These are phyloP conservation scores for Pelodiscus sinensis DNA, from an alignment of 2,113 vertebrate genomes.

Conservation along the genomic window DNA sequence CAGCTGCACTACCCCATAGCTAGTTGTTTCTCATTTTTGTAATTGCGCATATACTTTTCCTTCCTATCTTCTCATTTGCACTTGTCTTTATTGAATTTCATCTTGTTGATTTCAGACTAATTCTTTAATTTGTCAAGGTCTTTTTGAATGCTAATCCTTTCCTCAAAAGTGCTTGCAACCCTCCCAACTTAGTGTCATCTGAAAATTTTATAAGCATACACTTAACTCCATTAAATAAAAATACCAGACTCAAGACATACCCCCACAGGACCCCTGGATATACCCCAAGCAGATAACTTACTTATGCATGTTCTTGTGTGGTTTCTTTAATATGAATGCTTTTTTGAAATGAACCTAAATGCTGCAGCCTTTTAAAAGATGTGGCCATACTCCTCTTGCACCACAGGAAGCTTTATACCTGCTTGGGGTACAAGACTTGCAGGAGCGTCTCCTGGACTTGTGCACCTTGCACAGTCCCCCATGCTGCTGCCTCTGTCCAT, in stretches of 20 bases:
- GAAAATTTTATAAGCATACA: not conserved
- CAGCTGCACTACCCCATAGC: no score
- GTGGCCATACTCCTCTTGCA: not conserved
- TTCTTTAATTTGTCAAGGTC: not conserved
- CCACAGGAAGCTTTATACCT: not conserved
- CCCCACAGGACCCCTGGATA: not conserved
- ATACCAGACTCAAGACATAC: not conserved
- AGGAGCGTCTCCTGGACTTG: slow-evolving; percentile 17
- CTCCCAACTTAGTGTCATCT: not conserved
- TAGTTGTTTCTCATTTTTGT: not conserved
- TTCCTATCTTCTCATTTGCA: not conserved
- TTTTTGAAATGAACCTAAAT: not conserved
- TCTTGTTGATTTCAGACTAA: not conserved
- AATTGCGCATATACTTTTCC: not conserved
- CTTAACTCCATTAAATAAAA: not conserved
- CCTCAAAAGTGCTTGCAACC: not conserved
- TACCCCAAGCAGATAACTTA: not conserved
- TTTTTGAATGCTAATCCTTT: not conserved
- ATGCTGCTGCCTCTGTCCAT: slow-evolving; percentile 3
- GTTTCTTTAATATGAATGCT: not conserved
- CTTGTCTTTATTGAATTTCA: not conserved
- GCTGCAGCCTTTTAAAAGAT: not conserved
- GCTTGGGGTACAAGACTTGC: not conserved
- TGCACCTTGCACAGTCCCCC: not conserved
- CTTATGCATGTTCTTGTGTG: not conserved